Evolutionary conservation across 2,888 invertebrate genomes (phyloP).

Genomic region (Scelioninae gen. 1): DNA sequence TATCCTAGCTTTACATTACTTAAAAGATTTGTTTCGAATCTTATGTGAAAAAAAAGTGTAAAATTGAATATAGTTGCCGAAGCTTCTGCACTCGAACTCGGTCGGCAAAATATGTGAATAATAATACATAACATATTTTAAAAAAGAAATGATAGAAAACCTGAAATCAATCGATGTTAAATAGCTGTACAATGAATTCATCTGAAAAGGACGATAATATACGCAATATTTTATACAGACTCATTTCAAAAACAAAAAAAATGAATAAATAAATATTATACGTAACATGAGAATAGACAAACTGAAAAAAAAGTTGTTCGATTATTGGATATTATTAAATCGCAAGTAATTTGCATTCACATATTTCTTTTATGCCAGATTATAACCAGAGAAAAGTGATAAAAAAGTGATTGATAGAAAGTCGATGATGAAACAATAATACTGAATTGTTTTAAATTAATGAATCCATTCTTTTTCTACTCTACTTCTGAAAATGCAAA

Average conservation of each 20-base stretch:
- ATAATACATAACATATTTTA: conserved; percentile 50
- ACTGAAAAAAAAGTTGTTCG: conserved; percentile 9
- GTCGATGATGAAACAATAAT: conserved; percentile 10
- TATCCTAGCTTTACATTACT: too few relatives aligned
- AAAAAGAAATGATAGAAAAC: conserved; percentile 20
- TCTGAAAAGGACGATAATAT: conserved; percentile 25
- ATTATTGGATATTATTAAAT: conserved; percentile 25
- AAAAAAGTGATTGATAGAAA: conserved; percentile 29
- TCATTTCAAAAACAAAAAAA: conserved; percentile 14
- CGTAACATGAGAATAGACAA: conserved; percentile 9
- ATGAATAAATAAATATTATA: conserved; percentile 12
- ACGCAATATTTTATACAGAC: conserved; percentile 63
- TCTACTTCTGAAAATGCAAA: background rate
- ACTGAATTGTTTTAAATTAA: conserved; percentile 31
- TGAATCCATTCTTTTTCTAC: conserved; percentile 21
- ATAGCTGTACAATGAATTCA: conserved; percentile 53
- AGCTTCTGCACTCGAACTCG: conserved; percentile 29
- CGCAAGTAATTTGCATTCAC: background rate
- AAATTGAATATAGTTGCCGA: background rate
- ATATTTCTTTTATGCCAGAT: background rate
- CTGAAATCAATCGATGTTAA: conserved; percentile 45
- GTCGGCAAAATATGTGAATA: conserved; percentile 47
- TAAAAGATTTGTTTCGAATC: too few relatives aligned
- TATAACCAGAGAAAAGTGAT: conserved; percentile 24
- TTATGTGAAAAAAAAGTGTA: too few relatives aligned